Evolutionary conservation across 2,797 vertebrate genomes (phyloP).

Genomic region (Galagoides demidoff): DNA sequence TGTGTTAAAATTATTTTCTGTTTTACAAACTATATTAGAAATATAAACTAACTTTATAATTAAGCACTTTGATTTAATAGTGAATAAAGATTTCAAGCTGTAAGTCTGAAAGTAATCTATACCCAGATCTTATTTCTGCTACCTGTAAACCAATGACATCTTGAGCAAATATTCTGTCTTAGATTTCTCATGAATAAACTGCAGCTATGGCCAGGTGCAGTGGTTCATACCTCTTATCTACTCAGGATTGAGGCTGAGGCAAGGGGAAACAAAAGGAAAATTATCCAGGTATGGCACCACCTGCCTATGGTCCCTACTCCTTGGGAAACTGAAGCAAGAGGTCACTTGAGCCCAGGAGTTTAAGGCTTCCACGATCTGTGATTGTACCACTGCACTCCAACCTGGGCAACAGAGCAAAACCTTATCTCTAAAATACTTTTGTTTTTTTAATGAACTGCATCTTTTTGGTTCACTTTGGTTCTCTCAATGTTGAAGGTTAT

Average conservation of each 20-base stretch:
- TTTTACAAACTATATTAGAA: constrained; percentile 55
- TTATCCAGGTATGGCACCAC: neutral
- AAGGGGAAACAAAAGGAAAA: neutral
- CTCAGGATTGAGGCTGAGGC: neutral
- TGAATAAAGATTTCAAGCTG: neutral
- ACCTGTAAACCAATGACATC: neutral
- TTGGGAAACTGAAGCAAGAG: neutral
- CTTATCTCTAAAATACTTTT: neutral
- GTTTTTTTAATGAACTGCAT: neutral
- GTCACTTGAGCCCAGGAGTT: neutral
- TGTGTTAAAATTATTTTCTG: constrained; percentile 41
- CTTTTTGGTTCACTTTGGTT: neutral
- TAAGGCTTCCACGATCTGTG: neutral
- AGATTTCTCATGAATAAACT: neutral
- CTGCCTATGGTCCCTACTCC: neutral
- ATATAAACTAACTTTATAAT: neutral
- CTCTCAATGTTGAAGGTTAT: neutral
- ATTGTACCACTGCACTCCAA: neutral
- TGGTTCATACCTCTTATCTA: neutral
- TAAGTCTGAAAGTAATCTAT: constrained; percentile 37
- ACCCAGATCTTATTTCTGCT: constrained; percentile 24
- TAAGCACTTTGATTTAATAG: neutral
- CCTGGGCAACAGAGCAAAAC: neutral
- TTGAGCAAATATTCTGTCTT: constrained; percentile 14
- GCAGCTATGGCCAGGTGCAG: neutral